Base-by-base conservation (phyloP, 1,140 invertebrate genomes). In the Leptinotarsa texana region DNA sequence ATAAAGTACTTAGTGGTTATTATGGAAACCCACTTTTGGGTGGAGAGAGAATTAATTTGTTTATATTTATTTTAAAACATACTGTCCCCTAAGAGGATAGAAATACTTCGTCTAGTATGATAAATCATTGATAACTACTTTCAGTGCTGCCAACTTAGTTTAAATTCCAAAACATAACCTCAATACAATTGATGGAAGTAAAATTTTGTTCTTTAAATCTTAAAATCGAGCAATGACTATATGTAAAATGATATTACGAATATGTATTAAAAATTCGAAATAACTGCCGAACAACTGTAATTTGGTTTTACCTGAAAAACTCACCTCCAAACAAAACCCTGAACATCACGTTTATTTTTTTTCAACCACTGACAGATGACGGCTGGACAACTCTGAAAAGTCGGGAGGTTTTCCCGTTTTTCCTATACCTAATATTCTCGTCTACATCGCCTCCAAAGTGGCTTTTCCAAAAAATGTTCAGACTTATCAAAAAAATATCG, bases 401-500 rank as follows among this genome's bases (percentile, higher is more conserved):
- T 75, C 73, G 62, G 76, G 68, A 33, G 22, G 18, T 63, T 57
- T 57, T 57, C 51, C 51, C 51, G 51, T 57, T 15, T 69, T 61
- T 73, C 73, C 15, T 27, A 61, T 73, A 73, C 76, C 71, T 65
- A 73, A 65, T 73, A 47, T 73, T 73, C 42, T 51, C 47, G 71
- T 65, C 27, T 65, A 42, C 63, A 63, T 47, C 47, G 22, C 24
- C 33, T 75, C 78, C 78, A 75, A 70, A 74, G 73, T 79, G 75
- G 76, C 71, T 76, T 71, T 73, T 74, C 75, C 77, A 74, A n/a
- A 75, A 69, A 63, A 72, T 72, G 74, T 49, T 72, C 24, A 71
- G 62, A 75, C 13, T 72, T 21, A 62, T 75, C 62, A 66, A 49
- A 69, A 72, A 33, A 27, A 61, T 72, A 48, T 63, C 63, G 24